A percentile compares a stretch with the other conserved stretches of the same genome.
phyloP scores from a whole-genome alignment of 2,113 vertebrate species.

The Bubo bubo region DNA sequence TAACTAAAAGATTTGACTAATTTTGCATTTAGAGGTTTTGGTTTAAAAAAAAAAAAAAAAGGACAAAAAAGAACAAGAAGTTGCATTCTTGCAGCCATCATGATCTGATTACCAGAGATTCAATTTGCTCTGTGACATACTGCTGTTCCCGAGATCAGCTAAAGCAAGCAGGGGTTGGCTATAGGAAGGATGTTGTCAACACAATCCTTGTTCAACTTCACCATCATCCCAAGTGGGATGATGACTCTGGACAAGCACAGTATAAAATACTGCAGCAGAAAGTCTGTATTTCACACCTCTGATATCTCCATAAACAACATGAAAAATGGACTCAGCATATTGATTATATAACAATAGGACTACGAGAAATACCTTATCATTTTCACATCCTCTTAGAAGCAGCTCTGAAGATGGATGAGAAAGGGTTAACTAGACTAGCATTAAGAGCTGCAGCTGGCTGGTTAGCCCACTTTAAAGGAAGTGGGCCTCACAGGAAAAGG shows the following conservation, averaged over 20 bases:
- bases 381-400: background rate
- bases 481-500: conserved; percentile 11
- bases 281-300: background rate
- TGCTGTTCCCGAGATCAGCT: background rate
- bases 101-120: accelerated
- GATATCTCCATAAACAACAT: accelerated
- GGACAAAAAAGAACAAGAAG: background rate
- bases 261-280: background rate
- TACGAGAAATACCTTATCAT: background rate
- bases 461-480: conserved; percentile 20
- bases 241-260: background rate
- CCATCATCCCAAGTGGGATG: background rate
- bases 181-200: background rate
- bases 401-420: background rate
- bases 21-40: background rate
- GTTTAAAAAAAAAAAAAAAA: background rate
- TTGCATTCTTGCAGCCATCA: background rate
- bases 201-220: background rate
- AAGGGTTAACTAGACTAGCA: background rate
- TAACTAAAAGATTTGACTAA: background rate
- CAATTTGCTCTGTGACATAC: background rate
- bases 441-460: background rate
- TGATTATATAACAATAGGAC: background rate
- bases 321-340: background rate
- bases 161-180: background rate